phyloP scores from a whole-genome alignment of 23 tunicate species.

The Styela plicata region DNA sequence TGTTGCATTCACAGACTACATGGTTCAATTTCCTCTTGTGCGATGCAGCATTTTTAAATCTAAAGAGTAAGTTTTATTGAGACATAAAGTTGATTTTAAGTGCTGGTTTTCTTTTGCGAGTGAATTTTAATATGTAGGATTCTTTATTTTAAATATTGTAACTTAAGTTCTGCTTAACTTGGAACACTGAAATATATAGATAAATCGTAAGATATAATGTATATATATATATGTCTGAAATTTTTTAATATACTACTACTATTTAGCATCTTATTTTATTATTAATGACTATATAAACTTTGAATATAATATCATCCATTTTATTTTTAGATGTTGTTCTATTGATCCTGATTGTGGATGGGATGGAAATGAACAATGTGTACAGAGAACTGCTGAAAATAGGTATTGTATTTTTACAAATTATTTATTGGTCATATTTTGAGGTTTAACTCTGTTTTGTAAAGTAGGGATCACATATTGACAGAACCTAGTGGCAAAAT shows the following conservation, averaged over 20 bases:
- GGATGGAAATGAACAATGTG: not conserved
- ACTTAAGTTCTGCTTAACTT: no score
- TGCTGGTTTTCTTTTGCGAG: no score
- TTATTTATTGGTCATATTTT: no score
- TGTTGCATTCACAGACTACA: slow-evolving; percentile 68
- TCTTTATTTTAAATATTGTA: no score
- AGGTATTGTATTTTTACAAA: no score
- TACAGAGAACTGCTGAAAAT: slow-evolving; percentile 17
- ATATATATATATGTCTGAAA: not conserved
- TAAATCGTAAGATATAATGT: not conserved
- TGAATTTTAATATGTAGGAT: no score
- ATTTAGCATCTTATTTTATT: not conserved
- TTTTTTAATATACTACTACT: not conserved
- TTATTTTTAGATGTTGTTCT: slow-evolving; percentile 61
- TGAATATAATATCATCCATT: no score
- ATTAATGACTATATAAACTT: no score
- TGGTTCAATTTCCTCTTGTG: slow-evolving; percentile 49
- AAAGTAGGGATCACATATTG: not conserved
- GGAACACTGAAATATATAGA: no score
- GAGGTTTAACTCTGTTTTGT: no score
- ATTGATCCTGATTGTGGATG: slow-evolving; percentile 84
- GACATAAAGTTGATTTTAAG: no score
- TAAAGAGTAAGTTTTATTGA: slow-evolving; percentile 53
- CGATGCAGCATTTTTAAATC: slow-evolving; percentile 42
- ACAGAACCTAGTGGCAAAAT: slow-evolving; percentile 15